Conservation (phyloP, 2,797 vertebrate species). For the Cuniculus paca region DNA sequence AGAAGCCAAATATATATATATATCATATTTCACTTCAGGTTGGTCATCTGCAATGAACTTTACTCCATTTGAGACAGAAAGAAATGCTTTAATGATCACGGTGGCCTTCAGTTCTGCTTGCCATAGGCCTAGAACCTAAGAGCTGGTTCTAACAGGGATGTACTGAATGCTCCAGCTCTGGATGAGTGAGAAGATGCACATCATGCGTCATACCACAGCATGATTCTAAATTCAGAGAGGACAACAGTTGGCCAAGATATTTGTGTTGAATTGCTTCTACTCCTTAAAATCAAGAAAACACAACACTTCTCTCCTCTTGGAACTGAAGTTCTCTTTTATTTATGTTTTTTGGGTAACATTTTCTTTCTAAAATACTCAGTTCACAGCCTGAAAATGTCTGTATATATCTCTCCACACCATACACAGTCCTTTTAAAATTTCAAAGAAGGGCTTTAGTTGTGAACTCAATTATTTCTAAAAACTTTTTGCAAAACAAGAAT, state of each 20-base stretch:
- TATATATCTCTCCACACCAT: no score
- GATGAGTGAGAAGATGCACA: not conserved
- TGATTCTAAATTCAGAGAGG: not conserved
- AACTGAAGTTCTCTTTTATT: fast-evolving
- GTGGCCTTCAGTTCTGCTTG: not conserved
- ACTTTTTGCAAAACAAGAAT: not conserved
- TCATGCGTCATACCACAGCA: fast-evolving
- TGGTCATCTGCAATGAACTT: not conserved
- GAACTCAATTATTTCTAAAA: not conserved
- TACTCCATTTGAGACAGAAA: not conserved
- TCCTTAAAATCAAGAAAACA: not conserved
- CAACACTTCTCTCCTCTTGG: not conserved
- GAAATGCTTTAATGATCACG: not conserved
- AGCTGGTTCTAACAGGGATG: not conserved
- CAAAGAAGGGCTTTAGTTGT: not conserved
- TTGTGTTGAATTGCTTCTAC: not conserved
- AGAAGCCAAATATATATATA: not conserved
- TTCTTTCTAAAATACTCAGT: no score
- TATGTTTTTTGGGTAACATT: not conserved
- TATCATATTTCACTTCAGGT: not conserved
- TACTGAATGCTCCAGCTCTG: not conserved
- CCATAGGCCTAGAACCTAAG: not conserved
- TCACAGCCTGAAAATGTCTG: not conserved
- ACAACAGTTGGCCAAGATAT: not conserved
- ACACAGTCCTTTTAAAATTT: not conserved